Evolutionary conservation across 2,113 vertebrate species (phyloP).

Genomic region (Miniopterus natalensis): DNA sequence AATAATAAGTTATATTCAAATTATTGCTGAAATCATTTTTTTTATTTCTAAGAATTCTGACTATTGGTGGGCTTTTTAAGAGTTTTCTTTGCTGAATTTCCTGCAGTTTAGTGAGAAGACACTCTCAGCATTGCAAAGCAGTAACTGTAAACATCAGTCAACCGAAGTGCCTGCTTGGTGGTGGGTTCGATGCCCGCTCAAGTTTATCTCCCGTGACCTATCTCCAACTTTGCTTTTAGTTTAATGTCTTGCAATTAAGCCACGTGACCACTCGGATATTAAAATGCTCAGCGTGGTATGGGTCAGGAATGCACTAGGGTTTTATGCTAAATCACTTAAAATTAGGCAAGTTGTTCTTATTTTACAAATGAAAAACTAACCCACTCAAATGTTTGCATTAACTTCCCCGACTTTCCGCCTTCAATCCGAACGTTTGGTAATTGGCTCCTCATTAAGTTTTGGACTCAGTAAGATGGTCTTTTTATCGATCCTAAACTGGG

Average conservation of each 20-base stretch:
- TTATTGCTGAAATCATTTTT: not conserved
- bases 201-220: not conserved
- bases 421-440: not conserved
- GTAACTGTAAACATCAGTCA: not conserved
- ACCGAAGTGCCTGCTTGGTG: not conserved
- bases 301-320: not conserved
- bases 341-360: not conserved
- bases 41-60: not conserved
- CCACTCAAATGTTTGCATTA: not conserved
- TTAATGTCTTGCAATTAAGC: not conserved
- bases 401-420: not conserved
- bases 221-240: not conserved
- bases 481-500: not conserved
- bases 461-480: not conserved
- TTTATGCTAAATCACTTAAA: not conserved
- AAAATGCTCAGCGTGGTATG: not conserved
- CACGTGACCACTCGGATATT: not conserved
- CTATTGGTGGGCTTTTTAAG: not conserved
- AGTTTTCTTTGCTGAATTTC: not conserved
- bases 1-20: not conserved
- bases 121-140: not conserved
- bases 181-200: not conserved
- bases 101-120: not conserved
- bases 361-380: conserved; percentile 10
- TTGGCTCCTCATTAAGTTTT: not conserved